Base-by-base conservation (phyloP, 1,140 invertebrate genomes). In the Rhopalosiphum maidis region DNA sequence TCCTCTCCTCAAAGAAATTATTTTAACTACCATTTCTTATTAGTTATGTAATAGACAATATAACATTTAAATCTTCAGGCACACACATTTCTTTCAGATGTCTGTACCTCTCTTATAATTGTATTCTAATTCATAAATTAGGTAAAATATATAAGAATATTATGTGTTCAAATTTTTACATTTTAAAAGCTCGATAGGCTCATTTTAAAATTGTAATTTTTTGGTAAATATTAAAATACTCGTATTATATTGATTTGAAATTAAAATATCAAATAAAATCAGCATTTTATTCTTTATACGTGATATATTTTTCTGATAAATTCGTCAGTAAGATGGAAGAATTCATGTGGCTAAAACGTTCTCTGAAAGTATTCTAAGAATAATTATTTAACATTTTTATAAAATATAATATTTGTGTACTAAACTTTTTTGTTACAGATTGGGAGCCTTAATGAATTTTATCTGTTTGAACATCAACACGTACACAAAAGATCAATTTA, bases 401-500 rank as follows among this genome's bases (percentile, higher is more conserved):
- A 30, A 43, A 85, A 85, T 9, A 23, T 23, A 85, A 23, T 68
- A 2, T 83, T 83, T 8, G 0, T 22, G 3, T 41, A 68, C 22
- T 82, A 25, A 35, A 11, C 21, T 23, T 15, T 77, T 82, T 82
- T 77, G 5, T 92, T 92, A 21, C 35, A 92, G 90, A 92, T 92
- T 92, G 90, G 90, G 5, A 92, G 68, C 22, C 90, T 92, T 21
- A 37, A 92, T 83, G 60, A 83, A 51, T 92, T 92, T 37, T 92
- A 82, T 51, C n/a, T 92, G 8, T 92, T 92, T 51, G 90, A 92
- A 92, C 90, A 92, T 83, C 60, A 77, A 51, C 90, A 92, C 35
- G 90, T 92, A 18, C 90, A 83, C 35, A 92, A 92, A 25, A 46
- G 90, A 83, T 92, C 90, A 92, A 37, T 92, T 37, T 51, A 83